These are phyloP conservation scores for Crotalus tigris DNA, from an alignment of 2,113 vertebrate species.

Conservation along the genomic window DNA sequence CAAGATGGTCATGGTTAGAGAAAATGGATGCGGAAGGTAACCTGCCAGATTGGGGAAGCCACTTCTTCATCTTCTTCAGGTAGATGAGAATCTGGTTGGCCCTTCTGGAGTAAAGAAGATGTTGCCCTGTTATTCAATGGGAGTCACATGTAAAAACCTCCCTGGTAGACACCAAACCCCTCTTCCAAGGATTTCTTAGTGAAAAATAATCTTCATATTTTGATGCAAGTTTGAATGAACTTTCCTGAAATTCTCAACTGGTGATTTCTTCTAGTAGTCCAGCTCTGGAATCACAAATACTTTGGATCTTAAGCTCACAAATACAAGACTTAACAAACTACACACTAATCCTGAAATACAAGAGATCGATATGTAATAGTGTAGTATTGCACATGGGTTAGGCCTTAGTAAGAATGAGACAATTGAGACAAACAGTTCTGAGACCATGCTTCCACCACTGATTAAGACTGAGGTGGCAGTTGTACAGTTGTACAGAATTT, in stretches of 20 bases:
- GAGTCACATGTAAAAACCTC: not conserved
- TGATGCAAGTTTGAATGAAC: not conserved
- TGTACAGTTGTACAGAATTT: conserved; percentile 13
- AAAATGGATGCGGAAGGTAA: not conserved
- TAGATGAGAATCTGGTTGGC: not conserved
- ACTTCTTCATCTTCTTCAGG: not conserved
- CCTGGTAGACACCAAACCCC: not conserved
- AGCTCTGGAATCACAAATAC: not conserved
- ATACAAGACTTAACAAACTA: not conserved
- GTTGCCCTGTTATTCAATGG: not conserved
- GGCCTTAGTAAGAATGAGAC: conserved; percentile 19
- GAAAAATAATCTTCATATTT: not conserved
- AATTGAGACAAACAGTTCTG: conserved; percentile 81
- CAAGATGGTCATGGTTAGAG: not conserved
- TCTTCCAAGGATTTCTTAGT: not conserved
- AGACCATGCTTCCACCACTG: conserved; percentile 83
- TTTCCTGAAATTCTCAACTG: not conserved
- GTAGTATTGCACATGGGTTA: not conserved
- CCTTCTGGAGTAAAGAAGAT: not conserved
- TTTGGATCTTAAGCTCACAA: not conserved
- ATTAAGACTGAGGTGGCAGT: conserved; percentile 82
- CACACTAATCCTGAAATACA: not conserved
- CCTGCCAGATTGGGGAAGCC: not conserved
- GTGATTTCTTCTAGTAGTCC: not conserved
- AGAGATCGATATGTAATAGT: not conserved